These are phyloP conservation scores for Pterophyllum scalare DNA, from an alignment of 2,113 vertebrate species.

Conservation along the genomic window DNA sequence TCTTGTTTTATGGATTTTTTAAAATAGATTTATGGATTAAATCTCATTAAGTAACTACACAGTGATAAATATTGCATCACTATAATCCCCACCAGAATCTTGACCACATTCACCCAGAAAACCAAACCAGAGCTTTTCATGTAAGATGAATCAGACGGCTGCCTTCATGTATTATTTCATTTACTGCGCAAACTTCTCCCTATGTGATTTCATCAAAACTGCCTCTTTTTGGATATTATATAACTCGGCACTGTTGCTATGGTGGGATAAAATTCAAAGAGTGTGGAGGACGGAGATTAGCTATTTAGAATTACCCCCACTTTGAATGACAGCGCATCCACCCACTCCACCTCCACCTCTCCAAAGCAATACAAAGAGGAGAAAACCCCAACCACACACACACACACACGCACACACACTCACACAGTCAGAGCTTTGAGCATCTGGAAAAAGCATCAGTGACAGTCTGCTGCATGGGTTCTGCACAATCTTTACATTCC, in stretches of 20 bases:
- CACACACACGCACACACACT: too few relatives aligned
- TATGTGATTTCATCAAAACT: conserved; percentile 28
- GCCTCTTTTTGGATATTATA: conserved; percentile 31
- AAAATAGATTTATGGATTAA: not conserved
- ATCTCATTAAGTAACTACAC: conserved; percentile 12
- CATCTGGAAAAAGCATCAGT: conserved; percentile 67
- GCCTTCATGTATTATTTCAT: conserved; percentile 21
- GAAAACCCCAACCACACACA: not conserved
- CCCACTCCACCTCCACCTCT: conserved; percentile 71
- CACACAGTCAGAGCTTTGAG: conserved; percentile 18
- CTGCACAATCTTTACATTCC: conserved; percentile 34
- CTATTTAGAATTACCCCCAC: conserved; percentile 43
- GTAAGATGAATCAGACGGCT: conserved; percentile 14
- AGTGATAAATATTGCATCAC: not conserved
- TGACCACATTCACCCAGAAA: not conserved
- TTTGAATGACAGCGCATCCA: conserved; percentile 57
- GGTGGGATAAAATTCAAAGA: conserved; percentile 28
- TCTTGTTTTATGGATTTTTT: not conserved
- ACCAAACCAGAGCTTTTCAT: conserved; percentile 18
- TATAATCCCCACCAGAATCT: not conserved
- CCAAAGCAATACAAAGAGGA: conserved; percentile 45
- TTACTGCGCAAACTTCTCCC: not conserved
- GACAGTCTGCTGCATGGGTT: conserved; percentile 23
- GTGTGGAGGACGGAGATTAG: conserved; percentile 62
- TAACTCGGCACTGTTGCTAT: conserved; percentile 15